These are phyloP conservation scores for Cairina moschata DNA, from an alignment of 2,113 vertebrate species.

Conservation along the genomic window DNA sequence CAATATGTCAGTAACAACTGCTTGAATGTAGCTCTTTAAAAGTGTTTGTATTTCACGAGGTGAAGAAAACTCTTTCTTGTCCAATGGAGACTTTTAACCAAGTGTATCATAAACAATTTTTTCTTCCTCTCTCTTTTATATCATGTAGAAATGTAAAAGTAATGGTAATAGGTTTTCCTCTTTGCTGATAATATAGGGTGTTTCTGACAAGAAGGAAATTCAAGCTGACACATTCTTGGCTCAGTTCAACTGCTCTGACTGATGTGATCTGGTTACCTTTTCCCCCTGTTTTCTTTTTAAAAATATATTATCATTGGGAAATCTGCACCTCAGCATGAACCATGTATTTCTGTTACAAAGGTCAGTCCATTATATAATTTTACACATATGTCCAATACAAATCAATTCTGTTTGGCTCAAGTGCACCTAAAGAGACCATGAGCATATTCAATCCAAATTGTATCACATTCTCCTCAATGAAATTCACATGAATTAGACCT, in stretches of 20 bases:
- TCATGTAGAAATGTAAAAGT: constrained; percentile 36
- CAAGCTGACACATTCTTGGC: constrained; percentile 10
- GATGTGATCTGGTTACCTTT: constrained; percentile 51
- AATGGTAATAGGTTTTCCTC: constrained; percentile 26
- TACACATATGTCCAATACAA: constrained; percentile 25
- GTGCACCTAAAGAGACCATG: neutral
- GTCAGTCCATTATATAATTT: constrained; percentile 53
- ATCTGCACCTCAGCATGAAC: constrained; percentile 37
- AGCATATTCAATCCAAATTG: constrained; percentile 26
- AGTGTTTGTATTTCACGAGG: constrained; percentile 31
- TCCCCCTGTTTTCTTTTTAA: constrained; percentile 3
- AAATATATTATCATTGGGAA: constrained; percentile 48
- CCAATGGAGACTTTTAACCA: neutral
- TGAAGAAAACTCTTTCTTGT: constrained; percentile 32
- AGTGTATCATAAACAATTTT: neutral
- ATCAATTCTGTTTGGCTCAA: constrained; percentile 39
- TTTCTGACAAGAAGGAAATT: constrained; percentile 54
- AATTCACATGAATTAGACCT: neutral
- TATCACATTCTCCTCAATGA: constrained; percentile 1
- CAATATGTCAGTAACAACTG: neutral
- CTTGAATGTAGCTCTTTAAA: neutral
- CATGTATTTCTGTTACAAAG: constrained; percentile 41
- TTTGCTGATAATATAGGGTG: constrained; percentile 12
- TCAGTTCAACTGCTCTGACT: constrained; percentile 21
- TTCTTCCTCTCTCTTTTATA: neutral